A percentile compares a stretch with the other conserved stretches of the same genome.
These are phyloP conservation scores for Lepidocyrtinus sp. DNA, from an alignment of 2,888 invertebrate genomes.

Conservation along the genomic window DNA sequence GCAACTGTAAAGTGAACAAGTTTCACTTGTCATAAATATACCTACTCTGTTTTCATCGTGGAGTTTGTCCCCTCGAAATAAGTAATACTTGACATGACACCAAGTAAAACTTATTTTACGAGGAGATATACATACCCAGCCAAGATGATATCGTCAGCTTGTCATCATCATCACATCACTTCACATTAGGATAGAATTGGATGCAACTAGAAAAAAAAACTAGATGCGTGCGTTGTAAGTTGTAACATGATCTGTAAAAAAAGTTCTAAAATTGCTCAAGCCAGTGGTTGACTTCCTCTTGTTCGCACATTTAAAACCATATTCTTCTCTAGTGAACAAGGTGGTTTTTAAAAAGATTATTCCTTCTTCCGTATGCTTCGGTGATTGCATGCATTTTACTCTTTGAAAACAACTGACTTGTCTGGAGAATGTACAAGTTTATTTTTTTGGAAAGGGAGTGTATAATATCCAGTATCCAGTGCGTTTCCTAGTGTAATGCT, in stretches of 20 bases:
- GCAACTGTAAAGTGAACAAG: too few species aligned
- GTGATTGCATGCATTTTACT: not conserved
- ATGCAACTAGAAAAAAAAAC: too few species aligned
- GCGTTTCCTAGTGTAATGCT: too few species aligned
- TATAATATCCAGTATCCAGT: not conserved
- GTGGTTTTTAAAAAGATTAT: too few species aligned
- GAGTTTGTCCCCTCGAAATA: too few species aligned
- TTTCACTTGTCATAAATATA: too few species aligned
- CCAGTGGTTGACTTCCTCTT: not conserved
- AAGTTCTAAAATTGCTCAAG: too few species aligned
- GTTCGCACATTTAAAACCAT: too few species aligned
- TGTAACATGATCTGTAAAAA: not conserved
- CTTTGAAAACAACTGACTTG: not conserved
- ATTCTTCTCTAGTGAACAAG: not conserved
- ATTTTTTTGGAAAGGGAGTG: too few species aligned
- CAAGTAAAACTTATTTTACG: not conserved
- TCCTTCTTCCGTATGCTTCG: not conserved
- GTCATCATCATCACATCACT: not conserved
- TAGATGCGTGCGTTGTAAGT: too few species aligned
- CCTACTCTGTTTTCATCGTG: too few species aligned
- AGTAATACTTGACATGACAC: not conserved
- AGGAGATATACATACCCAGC: not conserved
- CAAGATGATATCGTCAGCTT: not conserved
- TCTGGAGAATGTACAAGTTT: not conserved
- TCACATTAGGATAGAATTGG: too few species aligned